Evolutionary conservation across 2,113 vertebrate genomes (phyloP).

Genomic region (Chamaea fasciata): DNA sequence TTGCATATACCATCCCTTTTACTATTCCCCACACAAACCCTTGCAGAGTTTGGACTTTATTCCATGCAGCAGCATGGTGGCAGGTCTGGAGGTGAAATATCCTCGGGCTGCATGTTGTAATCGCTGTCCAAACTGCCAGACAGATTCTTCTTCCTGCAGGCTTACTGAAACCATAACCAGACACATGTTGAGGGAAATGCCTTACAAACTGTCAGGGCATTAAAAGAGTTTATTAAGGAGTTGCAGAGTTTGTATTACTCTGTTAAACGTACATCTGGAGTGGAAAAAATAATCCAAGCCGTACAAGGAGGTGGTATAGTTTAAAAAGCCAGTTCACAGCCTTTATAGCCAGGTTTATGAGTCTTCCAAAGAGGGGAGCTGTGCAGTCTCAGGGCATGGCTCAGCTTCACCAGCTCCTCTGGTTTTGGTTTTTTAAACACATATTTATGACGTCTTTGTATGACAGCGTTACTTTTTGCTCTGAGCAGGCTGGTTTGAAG

Average conservation of each 20-base stretch:
- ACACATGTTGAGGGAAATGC: neutral
- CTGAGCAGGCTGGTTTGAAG: neutral
- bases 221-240: neutral
- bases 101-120: neutral
- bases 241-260: neutral
- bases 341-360: neutral
- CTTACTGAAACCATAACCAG: neutral
- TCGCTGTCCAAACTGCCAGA: neutral
- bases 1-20: neutral
- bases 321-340: neutral
- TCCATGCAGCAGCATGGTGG: neutral
- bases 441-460: neutral
- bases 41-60: neutral
- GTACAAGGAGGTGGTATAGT: neutral
- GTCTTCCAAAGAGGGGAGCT: neutral
- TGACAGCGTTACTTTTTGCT: accelerated
- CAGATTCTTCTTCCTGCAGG: neutral
- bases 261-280: neutral
- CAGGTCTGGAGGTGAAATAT: neutral
- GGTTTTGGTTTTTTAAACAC: neutral
- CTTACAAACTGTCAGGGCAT: neutral
- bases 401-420: neutral
- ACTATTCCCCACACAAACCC: neutral
- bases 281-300: neutral
- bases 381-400: neutral